phyloP scores from a whole-genome alignment of 2,888 invertebrate genomes.

The Ennomos erosarius region DNA sequence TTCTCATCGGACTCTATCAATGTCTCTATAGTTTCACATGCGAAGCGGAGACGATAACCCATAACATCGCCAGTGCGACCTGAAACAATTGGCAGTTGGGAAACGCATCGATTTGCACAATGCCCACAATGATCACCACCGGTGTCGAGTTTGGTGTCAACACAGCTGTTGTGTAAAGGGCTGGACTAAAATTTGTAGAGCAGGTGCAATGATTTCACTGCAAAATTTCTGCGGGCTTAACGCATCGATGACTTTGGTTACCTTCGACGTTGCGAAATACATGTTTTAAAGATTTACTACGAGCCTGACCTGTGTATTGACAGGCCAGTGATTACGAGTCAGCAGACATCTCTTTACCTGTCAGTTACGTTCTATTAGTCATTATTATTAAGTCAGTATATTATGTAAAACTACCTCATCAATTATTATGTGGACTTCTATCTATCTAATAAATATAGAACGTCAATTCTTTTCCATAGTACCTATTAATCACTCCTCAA shows the following conservation, averaged over 20 bases:
- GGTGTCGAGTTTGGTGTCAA: conserved; percentile 22
- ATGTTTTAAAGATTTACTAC: too few relatives aligned
- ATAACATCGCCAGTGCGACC: conserved; percentile 21
- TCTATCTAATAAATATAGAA: too few relatives aligned
- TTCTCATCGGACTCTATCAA: not conserved
- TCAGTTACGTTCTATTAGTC: too few relatives aligned
- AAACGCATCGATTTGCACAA: conserved; percentile 27
- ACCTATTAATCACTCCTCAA: not conserved
- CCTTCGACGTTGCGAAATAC: not conserved
- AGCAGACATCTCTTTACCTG: too few relatives aligned
- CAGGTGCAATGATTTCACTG: conserved; percentile 6
- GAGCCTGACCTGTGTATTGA: too few relatives aligned
- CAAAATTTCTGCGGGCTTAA: conserved; percentile 5
- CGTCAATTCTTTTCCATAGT: too few relatives aligned
- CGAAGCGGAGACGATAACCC: conserved; percentile 16
- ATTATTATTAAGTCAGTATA: too few relatives aligned
- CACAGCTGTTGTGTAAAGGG: conserved; percentile 25
- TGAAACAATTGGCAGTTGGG: conserved; percentile 29
- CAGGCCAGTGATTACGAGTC: too few relatives aligned
- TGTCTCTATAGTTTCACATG: conserved; percentile 9
- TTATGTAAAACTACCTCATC: too few relatives aligned
- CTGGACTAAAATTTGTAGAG: conserved; percentile 2
- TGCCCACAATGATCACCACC: conserved; percentile 7
- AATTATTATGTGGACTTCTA: too few relatives aligned
- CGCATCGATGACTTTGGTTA: conserved; percentile 2